Base-by-base conservation (phyloP, 2,888 invertebrate genomes). In the Lasius platythorax region DNA sequence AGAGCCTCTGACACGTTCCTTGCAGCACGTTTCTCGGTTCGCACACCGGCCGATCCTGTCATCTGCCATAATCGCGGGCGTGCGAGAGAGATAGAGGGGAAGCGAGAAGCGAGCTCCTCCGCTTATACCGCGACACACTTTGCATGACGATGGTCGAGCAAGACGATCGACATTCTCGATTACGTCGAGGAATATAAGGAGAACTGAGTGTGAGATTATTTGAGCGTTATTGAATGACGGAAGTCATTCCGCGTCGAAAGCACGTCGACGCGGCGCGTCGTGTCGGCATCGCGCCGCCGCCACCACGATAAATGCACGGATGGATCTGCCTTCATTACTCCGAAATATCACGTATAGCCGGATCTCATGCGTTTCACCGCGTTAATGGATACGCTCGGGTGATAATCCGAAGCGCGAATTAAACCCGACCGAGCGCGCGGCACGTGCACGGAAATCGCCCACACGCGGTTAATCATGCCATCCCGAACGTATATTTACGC, bases 371-470 rank as follows among this genome's bases (percentile, higher is more conserved):
- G 76, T 70, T 72, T 81, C 50, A 28, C 73, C 81, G 63, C 74
- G 79, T 85, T 83, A 73, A 83, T 67, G 83, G 84, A 67, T 46
- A 53, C 37, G 73, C n/a, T 56, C 68, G 33, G 74, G 30, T 53
- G 70, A 61, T 88, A 88, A 89, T 86, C 85, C 83, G 84, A 87
- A 85, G 75, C 82, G 84, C 46, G 83, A 84, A 87, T 89, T 90
- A 85, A 90, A 87, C 89, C 81, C 85, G 78, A 72, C 78, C 86
- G 83, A 87, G 83, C 83, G 84, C 85, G 50, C 28, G 85, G 83
- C 90, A 85, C 86, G 88, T 85, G 83, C 58, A 56, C 63, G 86
- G 86, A 87, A 87, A 90, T 84, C 84, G 85, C 86, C 86, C 64
- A 67, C 76, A 84, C 76, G 67, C 86, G 83, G 89, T 87, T 90